Percentiles rank a stretch among this genome's conserved stretches.
These are phyloP conservation scores for Hydractinia symbiolongicarpus DNA, from an alignment of 30 jellyfish, hydroid and myxozoan species.

Conservation along the genomic window DNA sequence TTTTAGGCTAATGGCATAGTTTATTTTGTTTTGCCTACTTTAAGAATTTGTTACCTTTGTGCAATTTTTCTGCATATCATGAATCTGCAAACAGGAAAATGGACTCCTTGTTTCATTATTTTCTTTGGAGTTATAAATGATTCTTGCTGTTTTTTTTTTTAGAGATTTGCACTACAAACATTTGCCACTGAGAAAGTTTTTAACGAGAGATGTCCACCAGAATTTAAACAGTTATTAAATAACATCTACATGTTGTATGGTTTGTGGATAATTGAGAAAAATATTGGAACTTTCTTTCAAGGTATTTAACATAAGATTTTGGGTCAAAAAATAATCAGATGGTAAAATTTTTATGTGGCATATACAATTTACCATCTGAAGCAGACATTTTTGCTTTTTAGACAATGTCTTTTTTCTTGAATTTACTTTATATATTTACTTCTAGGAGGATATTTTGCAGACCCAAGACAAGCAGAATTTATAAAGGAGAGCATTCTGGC, in stretches of 20 bases:
- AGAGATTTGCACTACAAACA: slow-evolving; percentile 65
- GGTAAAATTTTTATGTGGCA: too few relatives aligned
- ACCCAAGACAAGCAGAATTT: slow-evolving; percentile 37
- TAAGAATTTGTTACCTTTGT: too few relatives aligned
- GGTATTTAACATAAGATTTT: slow-evolving; percentile 40
- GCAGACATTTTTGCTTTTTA: too few relatives aligned
- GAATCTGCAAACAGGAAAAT: too few relatives aligned
- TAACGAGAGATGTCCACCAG: slow-evolving; percentile 40
- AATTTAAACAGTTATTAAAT: slow-evolving; percentile 31
- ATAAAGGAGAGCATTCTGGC: slow-evolving; percentile 46
- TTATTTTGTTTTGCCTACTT: too few relatives aligned
- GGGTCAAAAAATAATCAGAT: too few relatives aligned
- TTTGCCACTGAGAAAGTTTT: slow-evolving; percentile 53
- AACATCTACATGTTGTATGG: slow-evolving; percentile 69
- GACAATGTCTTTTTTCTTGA: too few relatives aligned
- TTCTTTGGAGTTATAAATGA: too few relatives aligned
- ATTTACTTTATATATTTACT: background rate
- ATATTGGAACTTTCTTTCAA: slow-evolving; percentile 56
- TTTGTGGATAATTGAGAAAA: slow-evolving; percentile 71
- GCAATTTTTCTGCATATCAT: too few relatives aligned
- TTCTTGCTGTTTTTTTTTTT: background rate
- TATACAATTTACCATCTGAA: too few relatives aligned
- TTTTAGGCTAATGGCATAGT: too few relatives aligned
- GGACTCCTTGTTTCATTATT: too few relatives aligned
- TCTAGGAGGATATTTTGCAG: slow-evolving; percentile 69